Conservation (phyloP, 2,113 vertebrate species). For the Brevimyrus niger region DNA sequence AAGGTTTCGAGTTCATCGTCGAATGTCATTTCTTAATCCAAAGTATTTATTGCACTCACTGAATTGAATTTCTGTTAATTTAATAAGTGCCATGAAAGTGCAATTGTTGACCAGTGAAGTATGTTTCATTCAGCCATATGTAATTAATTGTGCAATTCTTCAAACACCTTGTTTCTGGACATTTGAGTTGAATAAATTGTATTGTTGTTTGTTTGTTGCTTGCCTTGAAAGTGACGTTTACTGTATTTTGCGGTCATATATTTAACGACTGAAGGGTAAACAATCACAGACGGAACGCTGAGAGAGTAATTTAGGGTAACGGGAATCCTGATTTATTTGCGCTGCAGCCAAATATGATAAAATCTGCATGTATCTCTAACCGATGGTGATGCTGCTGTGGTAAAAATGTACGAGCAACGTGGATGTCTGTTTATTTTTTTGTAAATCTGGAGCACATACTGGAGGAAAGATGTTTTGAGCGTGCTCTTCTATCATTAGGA, state of each 20-base stretch:
- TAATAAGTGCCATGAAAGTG: neutral
- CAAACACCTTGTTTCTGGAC: neutral
- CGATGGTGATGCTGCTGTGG: neutral
- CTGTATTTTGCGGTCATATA: neutral
- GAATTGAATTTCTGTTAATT: neutral
- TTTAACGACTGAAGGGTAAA: neutral
- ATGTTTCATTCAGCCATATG: neutral
- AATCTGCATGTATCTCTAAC: neutral
- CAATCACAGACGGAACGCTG: neutral
- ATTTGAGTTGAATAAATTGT: neutral
- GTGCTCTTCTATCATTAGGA: constrained; percentile 23
- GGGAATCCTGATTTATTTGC: neutral
- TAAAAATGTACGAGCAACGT: neutral
- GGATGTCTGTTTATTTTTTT: neutral
- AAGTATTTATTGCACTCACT: neutral
- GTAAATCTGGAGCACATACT: neutral
- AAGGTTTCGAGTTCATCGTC: neutral
- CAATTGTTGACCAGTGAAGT: neutral
- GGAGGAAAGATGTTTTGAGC: constrained; percentile 28
- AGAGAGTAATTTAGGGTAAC: neutral
- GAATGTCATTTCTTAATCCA: neutral
- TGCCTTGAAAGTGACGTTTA: neutral
- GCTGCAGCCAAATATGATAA: neutral
- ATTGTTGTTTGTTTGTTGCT: neutral
- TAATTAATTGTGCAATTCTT: neutral